A percentile compares a stretch with the other conserved stretches of the same genome.
Conservation (phyloP, 92 coral and sea anemone species). For the Pocillopora grandis region DNA sequence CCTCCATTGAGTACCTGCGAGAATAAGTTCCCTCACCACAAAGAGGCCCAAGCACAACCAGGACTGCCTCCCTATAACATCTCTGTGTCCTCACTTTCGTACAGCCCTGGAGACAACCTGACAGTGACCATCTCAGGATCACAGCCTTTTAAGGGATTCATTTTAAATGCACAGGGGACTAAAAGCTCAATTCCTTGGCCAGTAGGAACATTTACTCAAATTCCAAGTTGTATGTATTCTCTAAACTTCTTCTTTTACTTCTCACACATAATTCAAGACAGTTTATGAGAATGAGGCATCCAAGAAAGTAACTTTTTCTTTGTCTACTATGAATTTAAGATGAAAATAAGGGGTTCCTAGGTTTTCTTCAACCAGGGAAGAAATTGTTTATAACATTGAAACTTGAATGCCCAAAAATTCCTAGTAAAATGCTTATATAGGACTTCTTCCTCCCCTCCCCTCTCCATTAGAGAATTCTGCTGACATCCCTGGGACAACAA, state of each 20-base stretch:
- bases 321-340: background rate
- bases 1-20: conserved; percentile 60
- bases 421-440: no score
- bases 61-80: conserved; percentile 45
- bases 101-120: conserved; percentile 51
- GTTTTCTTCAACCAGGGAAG: background rate
- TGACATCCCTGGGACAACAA: no score
- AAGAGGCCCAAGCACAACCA: background rate
- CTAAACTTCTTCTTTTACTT: background rate
- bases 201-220: conserved; percentile 46
- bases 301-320: background rate
- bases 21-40: conserved; percentile 44
- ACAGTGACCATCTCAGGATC: conserved; percentile 51
- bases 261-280: background rate
- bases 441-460: no score
- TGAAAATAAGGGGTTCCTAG: background rate
- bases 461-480: no score
- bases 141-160: conserved; percentile 50
- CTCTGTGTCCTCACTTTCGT: conserved; percentile 44
- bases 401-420: no score
- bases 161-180: conserved; percentile 48
- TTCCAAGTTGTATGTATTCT: conserved; percentile 16
- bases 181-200: conserved; percentile 54
- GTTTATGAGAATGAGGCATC: background rate
- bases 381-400: no score